Conservation (phyloP, 2,113 vertebrate genomes). For the Trichomycterus rosablanca region DNA sequence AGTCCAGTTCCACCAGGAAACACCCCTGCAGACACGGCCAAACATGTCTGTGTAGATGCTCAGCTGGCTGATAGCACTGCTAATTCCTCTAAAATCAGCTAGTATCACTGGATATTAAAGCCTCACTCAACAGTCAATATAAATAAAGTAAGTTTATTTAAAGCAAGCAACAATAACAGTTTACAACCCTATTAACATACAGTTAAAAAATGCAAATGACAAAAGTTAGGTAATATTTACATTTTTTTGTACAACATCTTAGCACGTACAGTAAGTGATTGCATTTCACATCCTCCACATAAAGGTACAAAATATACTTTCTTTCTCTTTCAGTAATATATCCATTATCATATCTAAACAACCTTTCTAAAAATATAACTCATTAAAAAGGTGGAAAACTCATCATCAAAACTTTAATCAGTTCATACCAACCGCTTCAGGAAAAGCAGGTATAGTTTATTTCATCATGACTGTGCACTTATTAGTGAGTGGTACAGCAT, state of each 20-base stretch:
- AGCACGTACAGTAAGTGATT: slow-evolving; percentile 51
- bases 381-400: slow-evolving; percentile 36
- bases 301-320: slow-evolving; percentile 42
- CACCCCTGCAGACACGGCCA: too few species aligned
- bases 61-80: too few species aligned
- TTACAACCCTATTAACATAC: slow-evolving; percentile 64
- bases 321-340: slow-evolving; percentile 35
- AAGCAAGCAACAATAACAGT: slow-evolving; percentile 47
- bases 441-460: neutral
- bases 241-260: slow-evolving; percentile 29
- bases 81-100: too few species aligned
- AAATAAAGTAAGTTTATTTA: slow-evolving; percentile 70
- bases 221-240: slow-evolving; percentile 48
- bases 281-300: slow-evolving; percentile 56
- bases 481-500: slow-evolving; percentile 6
- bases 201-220: slow-evolving; percentile 62
- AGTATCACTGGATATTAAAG: too few species aligned
- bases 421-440: slow-evolving; percentile 10
- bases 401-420: slow-evolving; percentile 43
- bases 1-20: too few species aligned
- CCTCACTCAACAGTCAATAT: slow-evolving; percentile 41
- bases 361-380: slow-evolving; percentile 36
- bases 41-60: too few species aligned
- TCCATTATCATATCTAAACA: slow-evolving; percentile 34
- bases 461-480: slow-evolving; percentile 4